Conservation (phyloP, 2,113 vertebrate genomes). For the Leucosticte australis region DNA sequence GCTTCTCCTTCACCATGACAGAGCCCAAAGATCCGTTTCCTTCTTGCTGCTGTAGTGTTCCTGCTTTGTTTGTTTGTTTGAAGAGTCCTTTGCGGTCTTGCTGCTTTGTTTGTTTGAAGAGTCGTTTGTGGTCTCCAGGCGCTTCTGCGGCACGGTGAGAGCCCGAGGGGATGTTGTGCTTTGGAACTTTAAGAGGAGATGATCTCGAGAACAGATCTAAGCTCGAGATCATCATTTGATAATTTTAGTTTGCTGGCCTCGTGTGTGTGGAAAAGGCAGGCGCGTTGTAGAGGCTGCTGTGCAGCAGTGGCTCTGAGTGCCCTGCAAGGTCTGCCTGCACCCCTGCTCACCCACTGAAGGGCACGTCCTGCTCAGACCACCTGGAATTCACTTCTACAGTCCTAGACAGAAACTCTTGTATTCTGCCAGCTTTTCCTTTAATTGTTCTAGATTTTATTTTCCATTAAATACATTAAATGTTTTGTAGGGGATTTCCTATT, state of each 20-base stretch:
- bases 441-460: neutral
- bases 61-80: neutral
- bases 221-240: neutral
- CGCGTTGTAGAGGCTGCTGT: rapidly evolving
- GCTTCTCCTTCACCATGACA: neutral
- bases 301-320: neutral
- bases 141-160: neutral
- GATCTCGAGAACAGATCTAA: neutral
- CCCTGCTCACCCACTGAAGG: neutral
- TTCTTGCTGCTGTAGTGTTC: neutral
- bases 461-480: neutral
- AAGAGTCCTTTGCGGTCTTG: neutral
- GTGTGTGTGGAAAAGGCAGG: neutral
- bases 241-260: neutral
- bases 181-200: neutral
- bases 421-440: neutral
- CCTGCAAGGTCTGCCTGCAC: rapidly evolving
- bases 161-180: neutral
- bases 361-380: rapidly evolving
- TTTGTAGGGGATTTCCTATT: neutral
- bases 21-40: neutral
- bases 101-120: neutral
- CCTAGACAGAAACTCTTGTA: neutral
- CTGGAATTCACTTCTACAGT: neutral
- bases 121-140: neutral